Evolutionary conservation across 2,113 vertebrate species (phyloP).

Genomic region (Pycnonotus jocosus): DNA sequence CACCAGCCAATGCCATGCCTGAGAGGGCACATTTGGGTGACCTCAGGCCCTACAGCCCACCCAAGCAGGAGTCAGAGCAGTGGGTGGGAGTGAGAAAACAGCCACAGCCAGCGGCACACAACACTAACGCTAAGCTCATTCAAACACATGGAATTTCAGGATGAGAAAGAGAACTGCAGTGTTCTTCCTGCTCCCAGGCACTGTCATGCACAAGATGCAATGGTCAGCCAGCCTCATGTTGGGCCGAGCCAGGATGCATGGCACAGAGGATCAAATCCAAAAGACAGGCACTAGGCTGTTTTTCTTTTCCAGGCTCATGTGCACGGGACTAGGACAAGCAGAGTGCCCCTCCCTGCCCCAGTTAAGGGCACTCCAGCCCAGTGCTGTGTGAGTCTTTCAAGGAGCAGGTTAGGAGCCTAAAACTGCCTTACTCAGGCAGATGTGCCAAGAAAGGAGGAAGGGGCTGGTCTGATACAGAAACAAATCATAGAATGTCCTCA

Average conservation of each 20-base stretch:
- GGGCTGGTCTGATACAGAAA: accelerated
- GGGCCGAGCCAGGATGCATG: accelerated
- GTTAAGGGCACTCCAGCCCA: too few species aligned
- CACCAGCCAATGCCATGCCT: accelerated
- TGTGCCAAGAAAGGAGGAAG: background rate
- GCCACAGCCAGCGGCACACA: background rate
- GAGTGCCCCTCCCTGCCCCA: accelerated
- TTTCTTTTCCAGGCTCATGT: background rate
- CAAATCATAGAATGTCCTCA: background rate
- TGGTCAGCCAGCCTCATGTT: accelerated
- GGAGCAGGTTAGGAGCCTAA: background rate
- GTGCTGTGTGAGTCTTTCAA: accelerated
- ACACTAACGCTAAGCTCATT: background rate
- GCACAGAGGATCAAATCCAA: background rate
- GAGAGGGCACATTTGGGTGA: background rate
- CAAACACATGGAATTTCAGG: background rate
- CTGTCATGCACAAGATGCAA: accelerated
- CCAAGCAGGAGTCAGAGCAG: accelerated
- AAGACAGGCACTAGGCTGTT: accelerated
- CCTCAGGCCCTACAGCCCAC: background rate
- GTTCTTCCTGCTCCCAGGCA: background rate
- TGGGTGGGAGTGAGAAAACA: accelerated
- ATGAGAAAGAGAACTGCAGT: background rate
- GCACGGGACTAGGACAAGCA: accelerated
- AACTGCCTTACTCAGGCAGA: background rate